phyloP scores from a whole-genome alignment of 2,888 invertebrate species.

The Latrodectus elegans region DNA sequence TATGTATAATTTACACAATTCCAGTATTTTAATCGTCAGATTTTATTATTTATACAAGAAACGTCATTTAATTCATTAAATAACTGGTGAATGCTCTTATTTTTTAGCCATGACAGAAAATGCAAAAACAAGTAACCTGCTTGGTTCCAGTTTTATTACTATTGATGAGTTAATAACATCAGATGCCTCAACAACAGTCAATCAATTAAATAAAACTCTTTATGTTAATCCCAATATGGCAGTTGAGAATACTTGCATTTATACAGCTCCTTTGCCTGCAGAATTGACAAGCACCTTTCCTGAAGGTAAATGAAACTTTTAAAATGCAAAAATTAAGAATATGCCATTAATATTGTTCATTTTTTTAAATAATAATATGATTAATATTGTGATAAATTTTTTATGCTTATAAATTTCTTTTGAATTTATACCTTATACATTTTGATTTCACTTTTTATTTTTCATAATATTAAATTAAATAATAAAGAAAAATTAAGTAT shows the following conservation, averaged over 20 bases:
- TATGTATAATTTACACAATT: too few relatives aligned
- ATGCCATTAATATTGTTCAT: not conserved
- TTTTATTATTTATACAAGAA: too few relatives aligned
- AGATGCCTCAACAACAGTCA: slow-evolving; percentile 7
- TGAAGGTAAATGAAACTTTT: slow-evolving; percentile 40
- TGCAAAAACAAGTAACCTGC: slow-evolving; percentile 35
- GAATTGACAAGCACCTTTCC: slow-evolving; percentile 59
- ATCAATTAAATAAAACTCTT: slow-evolving; percentile 12
- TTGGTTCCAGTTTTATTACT: slow-evolving; percentile 6
- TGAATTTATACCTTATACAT: not conserved
- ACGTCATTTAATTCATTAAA: not conserved
- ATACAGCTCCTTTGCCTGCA: slow-evolving; percentile 43
- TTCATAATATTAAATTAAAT: not conserved
- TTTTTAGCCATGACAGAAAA: slow-evolving; percentile 58
- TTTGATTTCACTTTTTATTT: slow-evolving; percentile 4
- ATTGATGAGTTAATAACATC: slow-evolving; percentile 1
- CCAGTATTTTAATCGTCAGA: too few relatives aligned
- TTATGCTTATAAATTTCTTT: not conserved
- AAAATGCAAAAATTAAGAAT: not conserved
- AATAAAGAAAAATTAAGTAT: not conserved
- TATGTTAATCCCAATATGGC: slow-evolving; percentile 47
- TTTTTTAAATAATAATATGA: not conserved
- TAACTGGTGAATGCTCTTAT: not conserved
- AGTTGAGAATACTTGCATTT: slow-evolving; percentile 44
- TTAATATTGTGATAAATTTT: not conserved